Conservation (phyloP, 2,797 vertebrate genomes). For the Basileuterus tristriatus region DNA sequence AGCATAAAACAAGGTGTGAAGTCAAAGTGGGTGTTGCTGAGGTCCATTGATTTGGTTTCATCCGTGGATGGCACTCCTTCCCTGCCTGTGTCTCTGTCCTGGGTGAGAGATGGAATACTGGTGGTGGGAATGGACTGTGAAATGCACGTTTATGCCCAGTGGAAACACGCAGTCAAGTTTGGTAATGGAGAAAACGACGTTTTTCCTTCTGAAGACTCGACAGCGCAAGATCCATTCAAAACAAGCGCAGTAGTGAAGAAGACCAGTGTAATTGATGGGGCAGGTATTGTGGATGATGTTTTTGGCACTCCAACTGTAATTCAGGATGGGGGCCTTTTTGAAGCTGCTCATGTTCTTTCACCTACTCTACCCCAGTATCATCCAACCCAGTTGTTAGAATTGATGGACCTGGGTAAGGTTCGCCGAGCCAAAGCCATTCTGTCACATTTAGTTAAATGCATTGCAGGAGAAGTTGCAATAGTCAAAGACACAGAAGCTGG, state of each 20-base stretch:
- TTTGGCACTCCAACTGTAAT: constrained; percentile 89
- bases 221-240: constrained; percentile 74
- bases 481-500: constrained; percentile 92
- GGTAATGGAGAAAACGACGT: constrained; percentile 80
- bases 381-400: constrained; percentile 93
- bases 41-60: constrained; percentile 91
- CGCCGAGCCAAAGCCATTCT: constrained; percentile 96
- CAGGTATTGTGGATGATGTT: constrained; percentile 85
- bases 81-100: constrained; percentile 94
- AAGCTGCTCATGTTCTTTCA: constrained; percentile 94
- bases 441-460: constrained; percentile 96
- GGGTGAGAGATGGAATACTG: constrained; percentile 96
- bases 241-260: constrained; percentile 78
- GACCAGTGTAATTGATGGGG: constrained; percentile 86
- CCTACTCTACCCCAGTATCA: constrained; percentile 98
- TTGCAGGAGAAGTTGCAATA: constrained; percentile 95
- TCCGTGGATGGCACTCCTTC: constrained; percentile 96
- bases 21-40: constrained; percentile 94
- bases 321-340: constrained; percentile 96
- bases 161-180: constrained; percentile 90
- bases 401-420: constrained; percentile 97
- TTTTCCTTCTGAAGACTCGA: constrained; percentile 78
- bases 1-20: constrained; percentile 98
- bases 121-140: constrained; percentile 99
- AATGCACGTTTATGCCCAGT: constrained; percentile 98